Percentiles rank a stretch among this genome's conserved stretches.
Evolutionary conservation across 2,113 vertebrate species (phyloP).

Genomic region (Numida meleagris): DNA sequence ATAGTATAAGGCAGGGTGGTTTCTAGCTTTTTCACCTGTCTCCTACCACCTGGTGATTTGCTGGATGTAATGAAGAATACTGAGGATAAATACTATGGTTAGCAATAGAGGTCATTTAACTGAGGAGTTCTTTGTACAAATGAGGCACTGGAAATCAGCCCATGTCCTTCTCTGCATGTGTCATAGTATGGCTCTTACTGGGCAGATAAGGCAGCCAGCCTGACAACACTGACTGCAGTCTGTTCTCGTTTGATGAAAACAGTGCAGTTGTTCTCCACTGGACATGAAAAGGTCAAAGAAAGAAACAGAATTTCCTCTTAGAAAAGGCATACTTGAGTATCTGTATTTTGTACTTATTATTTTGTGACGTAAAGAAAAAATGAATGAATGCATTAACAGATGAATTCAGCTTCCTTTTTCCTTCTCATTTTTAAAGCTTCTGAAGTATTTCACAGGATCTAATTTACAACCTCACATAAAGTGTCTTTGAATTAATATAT

Average conservation of each 20-base stretch:
- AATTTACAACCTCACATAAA: not conserved
- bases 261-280: not conserved
- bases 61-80: not conserved
- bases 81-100: not conserved
- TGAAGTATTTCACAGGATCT: not conserved
- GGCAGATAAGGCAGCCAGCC: not conserved
- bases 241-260: not conserved
- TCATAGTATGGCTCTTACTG: not conserved
- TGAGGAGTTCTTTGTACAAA: not conserved
- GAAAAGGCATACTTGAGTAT: not conserved
- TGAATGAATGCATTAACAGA: not conserved
- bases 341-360: not conserved
- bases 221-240: not conserved
- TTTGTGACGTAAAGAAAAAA: not conserved
- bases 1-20: not conserved
- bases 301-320: not conserved
- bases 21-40: not conserved
- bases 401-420: not conserved
- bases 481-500: not conserved
- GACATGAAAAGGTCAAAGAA: constrained; percentile 7
- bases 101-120: not conserved
- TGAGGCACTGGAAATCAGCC: not conserved
- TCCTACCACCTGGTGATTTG: not conserved
- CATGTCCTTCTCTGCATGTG: not conserved
- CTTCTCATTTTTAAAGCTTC: not conserved